phyloP scores from a whole-genome alignment of 2,888 invertebrate species.

The Apodemia mormo region DNA sequence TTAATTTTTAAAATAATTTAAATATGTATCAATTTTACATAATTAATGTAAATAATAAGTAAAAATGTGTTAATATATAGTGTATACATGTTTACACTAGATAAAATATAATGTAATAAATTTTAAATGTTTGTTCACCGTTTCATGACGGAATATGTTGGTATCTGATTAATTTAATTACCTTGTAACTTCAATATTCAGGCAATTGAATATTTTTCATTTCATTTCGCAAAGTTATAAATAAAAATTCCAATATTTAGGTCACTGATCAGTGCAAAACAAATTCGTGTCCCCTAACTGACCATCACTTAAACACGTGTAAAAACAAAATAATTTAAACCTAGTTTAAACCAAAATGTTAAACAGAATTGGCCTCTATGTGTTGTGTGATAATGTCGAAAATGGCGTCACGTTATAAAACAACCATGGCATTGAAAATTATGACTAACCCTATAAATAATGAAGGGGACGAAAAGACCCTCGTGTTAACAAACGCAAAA shows the following conservation, averaged over 20 bases:
- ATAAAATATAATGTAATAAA: too few species aligned
- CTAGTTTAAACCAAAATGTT: neutral
- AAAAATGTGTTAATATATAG: too few species aligned
- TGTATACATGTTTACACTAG: too few species aligned
- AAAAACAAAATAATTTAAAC: slow-evolving; percentile 11
- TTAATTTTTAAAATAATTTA: too few species aligned
- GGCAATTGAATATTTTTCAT: too few species aligned
- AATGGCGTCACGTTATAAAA: neutral
- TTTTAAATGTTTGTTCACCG: too few species aligned
- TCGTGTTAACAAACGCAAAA: slow-evolving; percentile 57
- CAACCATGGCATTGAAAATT: slow-evolving; percentile 11
- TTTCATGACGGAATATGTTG: too few species aligned
- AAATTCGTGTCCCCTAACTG: slow-evolving; percentile 23
- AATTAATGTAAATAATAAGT: too few species aligned
- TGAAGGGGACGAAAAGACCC: slow-evolving; percentile 54
- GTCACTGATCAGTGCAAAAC: slow-evolving; percentile 21
- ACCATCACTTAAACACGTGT: slow-evolving; percentile 17
- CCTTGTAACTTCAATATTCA: too few species aligned
- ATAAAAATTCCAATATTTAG: slow-evolving; percentile 20
- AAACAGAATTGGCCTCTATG: neutral
- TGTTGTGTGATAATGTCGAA: neutral
- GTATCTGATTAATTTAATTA: too few species aligned
- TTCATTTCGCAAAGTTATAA: neutral
- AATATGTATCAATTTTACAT: too few species aligned
- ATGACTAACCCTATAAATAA: slow-evolving; percentile 49